These are phyloP conservation scores for Boloria selene DNA, from an alignment of 2,888 invertebrate species.

Conservation along the genomic window DNA sequence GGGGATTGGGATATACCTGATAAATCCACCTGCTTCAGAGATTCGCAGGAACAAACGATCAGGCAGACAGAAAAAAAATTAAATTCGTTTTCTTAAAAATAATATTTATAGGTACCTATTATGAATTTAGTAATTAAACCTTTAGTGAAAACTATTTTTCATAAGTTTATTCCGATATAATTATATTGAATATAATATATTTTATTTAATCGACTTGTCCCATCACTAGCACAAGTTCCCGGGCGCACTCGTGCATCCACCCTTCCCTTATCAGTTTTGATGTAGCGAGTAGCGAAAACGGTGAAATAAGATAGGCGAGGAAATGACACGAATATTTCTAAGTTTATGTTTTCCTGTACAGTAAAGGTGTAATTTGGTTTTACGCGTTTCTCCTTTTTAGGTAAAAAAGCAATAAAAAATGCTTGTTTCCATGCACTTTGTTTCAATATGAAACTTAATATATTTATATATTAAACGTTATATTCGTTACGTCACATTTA, in stretches of 20 bases:
- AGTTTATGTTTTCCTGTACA: conserved; percentile 35
- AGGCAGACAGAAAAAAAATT: too few species aligned
- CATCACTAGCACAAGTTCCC: conserved; percentile 64
- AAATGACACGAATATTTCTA: conserved; percentile 59
- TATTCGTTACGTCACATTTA: too few species aligned
- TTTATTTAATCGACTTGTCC: conserved; percentile 26
- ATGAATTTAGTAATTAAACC: too few species aligned
- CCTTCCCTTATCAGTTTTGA: conserved; percentile 78
- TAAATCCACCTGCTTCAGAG: too few species aligned
- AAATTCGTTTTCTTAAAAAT: too few species aligned
- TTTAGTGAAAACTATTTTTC: background rate
- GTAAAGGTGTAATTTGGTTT: conserved; percentile 18
- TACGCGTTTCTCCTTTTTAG: background rate
- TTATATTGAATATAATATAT: background rate
- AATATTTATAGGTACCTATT: too few species aligned
- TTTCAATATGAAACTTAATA: too few species aligned
- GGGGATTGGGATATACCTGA: too few species aligned
- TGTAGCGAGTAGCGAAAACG: conserved; percentile 62
- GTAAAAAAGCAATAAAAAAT: background rate
- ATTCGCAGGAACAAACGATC: too few species aligned
- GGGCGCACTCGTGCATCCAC: conserved; percentile 79
- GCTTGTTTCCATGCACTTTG: too few species aligned
- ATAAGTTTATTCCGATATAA: background rate
- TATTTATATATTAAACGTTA: too few species aligned
- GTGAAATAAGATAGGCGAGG: conserved; percentile 57